A percentile compares a stretch with the other conserved stretches of the same genome.
Evolutionary conservation across 2,113 vertebrate species (phyloP).

Genomic region (Aptenodytes patagonicus): DNA sequence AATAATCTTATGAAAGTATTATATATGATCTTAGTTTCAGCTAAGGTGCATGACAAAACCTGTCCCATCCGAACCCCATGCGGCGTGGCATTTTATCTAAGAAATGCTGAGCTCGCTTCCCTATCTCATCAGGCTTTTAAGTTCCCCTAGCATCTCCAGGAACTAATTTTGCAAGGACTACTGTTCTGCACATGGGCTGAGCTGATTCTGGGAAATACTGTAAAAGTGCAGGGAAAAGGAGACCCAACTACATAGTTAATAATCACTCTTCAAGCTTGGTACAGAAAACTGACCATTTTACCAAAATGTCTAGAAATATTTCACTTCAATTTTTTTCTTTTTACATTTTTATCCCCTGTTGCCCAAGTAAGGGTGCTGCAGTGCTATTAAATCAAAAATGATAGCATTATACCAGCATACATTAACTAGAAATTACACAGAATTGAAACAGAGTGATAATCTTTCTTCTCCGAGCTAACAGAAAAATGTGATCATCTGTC

Average conservation of each 20-base stretch:
- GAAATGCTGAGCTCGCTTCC: not conserved
- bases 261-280: not conserved
- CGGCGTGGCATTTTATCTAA: not conserved
- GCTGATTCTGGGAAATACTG: not conserved
- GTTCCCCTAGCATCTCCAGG: not conserved
- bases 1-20: not conserved
- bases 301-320: not conserved
- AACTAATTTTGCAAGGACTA: not conserved
- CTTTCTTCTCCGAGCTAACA: not conserved
- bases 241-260: not conserved
- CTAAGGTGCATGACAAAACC: not conserved
- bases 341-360: not conserved
- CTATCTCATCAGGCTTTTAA: not conserved
- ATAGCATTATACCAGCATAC: not conserved
- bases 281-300: not conserved
- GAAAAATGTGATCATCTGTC: not conserved
- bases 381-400: not conserved
- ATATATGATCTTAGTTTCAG: not conserved
- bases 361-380: not conserved
- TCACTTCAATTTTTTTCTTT: not conserved
- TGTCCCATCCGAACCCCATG: not conserved
- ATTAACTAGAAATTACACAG: constrained; percentile 5
- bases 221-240: not conserved
- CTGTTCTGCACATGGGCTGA: not conserved
- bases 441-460: not conserved